Evolutionary conservation across 1,140 invertebrate genomes (phyloP).

Genomic region (Pissodes strobi): DNA sequence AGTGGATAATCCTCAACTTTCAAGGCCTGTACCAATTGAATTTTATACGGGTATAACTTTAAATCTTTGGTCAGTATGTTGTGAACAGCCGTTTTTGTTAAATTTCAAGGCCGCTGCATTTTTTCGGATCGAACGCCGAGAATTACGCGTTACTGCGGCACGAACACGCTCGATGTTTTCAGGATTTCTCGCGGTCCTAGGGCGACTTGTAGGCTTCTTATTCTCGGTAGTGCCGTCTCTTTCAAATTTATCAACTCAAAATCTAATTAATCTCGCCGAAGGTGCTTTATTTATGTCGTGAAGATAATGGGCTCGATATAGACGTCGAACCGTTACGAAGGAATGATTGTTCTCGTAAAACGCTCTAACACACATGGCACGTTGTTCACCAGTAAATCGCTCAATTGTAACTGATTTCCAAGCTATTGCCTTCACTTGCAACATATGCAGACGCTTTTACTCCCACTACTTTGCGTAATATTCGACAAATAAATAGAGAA

Average conservation of each 20-base stretch:
- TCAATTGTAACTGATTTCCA: too few relatives aligned
- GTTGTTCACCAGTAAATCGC: conserved; percentile 1
- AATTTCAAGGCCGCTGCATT: too few relatives aligned
- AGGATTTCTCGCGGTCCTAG: background rate
- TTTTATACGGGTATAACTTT: background rate
- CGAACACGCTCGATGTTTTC: conserved; percentile 1
- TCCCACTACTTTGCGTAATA: too few relatives aligned
- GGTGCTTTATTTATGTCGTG: background rate
- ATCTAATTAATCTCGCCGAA: conserved; percentile 2
- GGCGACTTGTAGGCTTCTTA: conserved; percentile 5
- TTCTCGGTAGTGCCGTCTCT: conserved; percentile 18
- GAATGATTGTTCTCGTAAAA: background rate
- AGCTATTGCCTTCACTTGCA: too few relatives aligned
- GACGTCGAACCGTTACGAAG: background rate
- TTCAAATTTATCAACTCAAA: conserved; percentile 12
- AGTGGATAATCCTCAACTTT: conserved; percentile 3
- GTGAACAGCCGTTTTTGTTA: too few relatives aligned
- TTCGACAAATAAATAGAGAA: too few relatives aligned
- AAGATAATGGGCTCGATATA: background rate
- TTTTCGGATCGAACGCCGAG: background rate
- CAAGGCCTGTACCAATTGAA: conserved; percentile 6
- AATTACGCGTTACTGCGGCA: background rate
- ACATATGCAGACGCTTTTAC: too few relatives aligned
- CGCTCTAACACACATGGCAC: background rate
- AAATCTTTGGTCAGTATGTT: too few relatives aligned